A percentile compares a stretch with the other conserved stretches of the same genome.
phyloP scores from a whole-genome alignment of 2,113 vertebrate genomes.

The Centropus bengalensis region DNA sequence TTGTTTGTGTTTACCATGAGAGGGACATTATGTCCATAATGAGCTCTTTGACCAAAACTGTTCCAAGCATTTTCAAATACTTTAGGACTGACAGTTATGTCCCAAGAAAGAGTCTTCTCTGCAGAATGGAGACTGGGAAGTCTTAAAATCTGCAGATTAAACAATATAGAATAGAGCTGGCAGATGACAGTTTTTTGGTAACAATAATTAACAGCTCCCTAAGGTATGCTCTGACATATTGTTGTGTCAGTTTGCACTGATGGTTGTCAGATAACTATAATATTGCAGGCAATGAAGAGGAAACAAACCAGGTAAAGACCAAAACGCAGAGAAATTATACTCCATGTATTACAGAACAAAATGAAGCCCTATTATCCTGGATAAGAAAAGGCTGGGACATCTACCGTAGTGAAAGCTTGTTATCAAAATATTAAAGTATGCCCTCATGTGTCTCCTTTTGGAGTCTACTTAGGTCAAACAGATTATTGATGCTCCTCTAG shows the following conservation, averaged over 20 bases:
- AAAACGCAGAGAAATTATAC: not conserved
- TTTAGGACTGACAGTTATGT: not conserved
- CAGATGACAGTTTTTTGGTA: not conserved
- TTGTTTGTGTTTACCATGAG: not conserved
- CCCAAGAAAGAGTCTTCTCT: not conserved
- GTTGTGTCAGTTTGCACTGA: not conserved
- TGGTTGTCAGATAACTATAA: not conserved
- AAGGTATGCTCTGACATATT: not conserved
- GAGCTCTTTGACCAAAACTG: not conserved
- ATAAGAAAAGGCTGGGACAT: not conserved
- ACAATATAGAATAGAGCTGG: not conserved
- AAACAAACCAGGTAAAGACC: not conserved
- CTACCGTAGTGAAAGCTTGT: not conserved
- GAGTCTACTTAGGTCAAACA: not conserved
- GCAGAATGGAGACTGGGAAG: not conserved
- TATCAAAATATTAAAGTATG: not conserved
- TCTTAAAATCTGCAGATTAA: not conserved
- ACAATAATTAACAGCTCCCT: not conserved
- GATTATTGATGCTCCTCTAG: not conserved
- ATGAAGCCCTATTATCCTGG: not conserved
- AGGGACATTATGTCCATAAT: not conserved
- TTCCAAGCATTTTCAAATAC: not conserved
- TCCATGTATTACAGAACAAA: not conserved
- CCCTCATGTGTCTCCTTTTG: not conserved
- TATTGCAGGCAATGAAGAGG: not conserved